phyloP scores from a whole-genome alignment of 2,797 vertebrate genomes.

The Synaphobranchus kaupii region DNA sequence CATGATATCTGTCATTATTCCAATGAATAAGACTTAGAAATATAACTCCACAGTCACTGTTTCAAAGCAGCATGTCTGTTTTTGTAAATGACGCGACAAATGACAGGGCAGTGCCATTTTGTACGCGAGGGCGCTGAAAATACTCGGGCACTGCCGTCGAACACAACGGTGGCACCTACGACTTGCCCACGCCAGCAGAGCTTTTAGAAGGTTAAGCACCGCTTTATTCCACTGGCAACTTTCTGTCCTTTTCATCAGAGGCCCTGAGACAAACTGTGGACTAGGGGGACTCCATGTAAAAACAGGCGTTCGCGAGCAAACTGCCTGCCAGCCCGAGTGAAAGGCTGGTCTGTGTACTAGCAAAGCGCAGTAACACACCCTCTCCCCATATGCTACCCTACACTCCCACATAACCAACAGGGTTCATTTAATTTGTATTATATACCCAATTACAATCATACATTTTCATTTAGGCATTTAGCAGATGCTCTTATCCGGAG shows the following conservation, averaged over 20 bases:
- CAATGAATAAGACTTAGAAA: not conserved
- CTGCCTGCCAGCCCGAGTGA: not conserved
- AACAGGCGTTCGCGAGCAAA: not conserved
- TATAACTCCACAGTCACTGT: not conserved
- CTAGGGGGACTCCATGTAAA: not conserved
- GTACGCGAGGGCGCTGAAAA: not conserved
- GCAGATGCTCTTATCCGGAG: not conserved
- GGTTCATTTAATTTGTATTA: not conserved
- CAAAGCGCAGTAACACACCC: conserved; percentile 5
- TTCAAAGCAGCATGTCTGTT: not conserved
- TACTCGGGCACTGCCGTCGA: not conserved
- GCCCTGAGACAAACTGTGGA: not conserved
- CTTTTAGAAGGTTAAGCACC: not conserved
- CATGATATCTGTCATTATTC: not conserved
- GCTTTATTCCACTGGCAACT: not conserved
- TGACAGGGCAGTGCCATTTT: not conserved
- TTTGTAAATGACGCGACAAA: not conserved
- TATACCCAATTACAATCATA: not conserved
- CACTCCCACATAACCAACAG: not conserved
- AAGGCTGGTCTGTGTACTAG: not conserved
- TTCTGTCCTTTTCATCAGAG: not conserved
- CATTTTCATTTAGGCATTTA: not conserved
- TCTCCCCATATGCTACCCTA: not conserved
- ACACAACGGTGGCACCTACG: not conserved
- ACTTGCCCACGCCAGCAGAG: not conserved